Percentiles rank a stretch among this genome's conserved stretches.
phyloP scores from a whole-genome alignment of 2,888 invertebrate genomes.

The Drosophila diplacantha region DNA sequence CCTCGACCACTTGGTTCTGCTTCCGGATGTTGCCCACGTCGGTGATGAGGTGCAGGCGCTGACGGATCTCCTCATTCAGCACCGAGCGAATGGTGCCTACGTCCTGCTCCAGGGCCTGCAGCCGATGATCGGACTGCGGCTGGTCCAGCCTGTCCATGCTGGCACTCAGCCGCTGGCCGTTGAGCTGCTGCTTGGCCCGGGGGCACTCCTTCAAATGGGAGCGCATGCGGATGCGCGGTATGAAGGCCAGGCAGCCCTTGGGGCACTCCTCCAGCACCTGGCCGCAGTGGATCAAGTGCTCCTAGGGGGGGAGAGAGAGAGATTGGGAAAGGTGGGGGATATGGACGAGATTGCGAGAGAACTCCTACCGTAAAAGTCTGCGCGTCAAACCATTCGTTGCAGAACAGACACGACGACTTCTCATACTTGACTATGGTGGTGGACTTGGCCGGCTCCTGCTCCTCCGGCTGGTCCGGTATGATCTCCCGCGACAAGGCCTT shows the following conservation, averaged over 20 bases:
- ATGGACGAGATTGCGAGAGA: neutral
- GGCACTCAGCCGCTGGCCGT: constrained; percentile 40
- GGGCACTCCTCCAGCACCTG: constrained; percentile 86
- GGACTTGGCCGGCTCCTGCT: constrained; percentile 42
- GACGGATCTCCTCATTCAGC: constrained; percentile 77
- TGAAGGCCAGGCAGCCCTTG: constrained; percentile 84
- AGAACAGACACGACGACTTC: constrained; percentile 83
- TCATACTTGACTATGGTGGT: constrained; percentile 76
- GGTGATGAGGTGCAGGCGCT: constrained; percentile 76
- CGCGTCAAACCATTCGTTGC: constrained; percentile 83
- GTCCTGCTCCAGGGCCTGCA: constrained; percentile 73
- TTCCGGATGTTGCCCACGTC: constrained; percentile 77
- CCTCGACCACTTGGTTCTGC: constrained; percentile 76
- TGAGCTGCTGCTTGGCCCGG: constrained; percentile 52
- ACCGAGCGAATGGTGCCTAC: constrained; percentile 69
- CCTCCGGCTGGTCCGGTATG: constrained; percentile 4
- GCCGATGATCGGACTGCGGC: constrained; percentile 59
- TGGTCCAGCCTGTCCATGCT: constrained; percentile 64
- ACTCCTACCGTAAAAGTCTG: constrained; percentile 81
- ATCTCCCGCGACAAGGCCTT: constrained; percentile 23
- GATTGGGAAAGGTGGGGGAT: neutral
- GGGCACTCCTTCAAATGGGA: constrained; percentile 80
- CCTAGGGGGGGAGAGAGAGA: constrained; percentile 74
- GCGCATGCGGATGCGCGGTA: constrained; percentile 82
- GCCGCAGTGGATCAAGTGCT: constrained; percentile 84